Conservation (phyloP, 2,113 vertebrate species). For the Echinops telfairi region DNA sequence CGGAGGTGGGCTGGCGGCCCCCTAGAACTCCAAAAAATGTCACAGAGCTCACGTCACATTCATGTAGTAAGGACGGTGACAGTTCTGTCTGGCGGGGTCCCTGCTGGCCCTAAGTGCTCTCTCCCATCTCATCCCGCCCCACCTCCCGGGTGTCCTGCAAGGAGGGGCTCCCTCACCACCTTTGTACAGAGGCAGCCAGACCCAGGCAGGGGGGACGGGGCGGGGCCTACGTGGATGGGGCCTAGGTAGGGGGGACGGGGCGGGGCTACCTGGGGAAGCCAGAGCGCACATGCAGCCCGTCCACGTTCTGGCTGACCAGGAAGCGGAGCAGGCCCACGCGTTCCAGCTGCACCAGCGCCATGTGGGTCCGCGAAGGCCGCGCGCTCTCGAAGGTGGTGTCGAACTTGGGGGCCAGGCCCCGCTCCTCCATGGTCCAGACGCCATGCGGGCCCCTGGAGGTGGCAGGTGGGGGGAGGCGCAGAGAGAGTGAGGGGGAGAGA, state of each 20-base stretch:
- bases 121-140: too few species aligned
- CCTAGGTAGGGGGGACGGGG: too few species aligned
- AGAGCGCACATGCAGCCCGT: conserved; percentile 95
- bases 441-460: conserved; percentile 94
- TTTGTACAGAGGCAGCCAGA: background rate
- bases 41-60: too few species aligned
- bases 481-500: background rate
- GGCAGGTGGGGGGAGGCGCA: background rate
- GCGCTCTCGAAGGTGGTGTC: conserved; percentile 97
- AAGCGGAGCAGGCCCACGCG: conserved; percentile 93
- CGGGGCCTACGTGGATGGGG: too few species aligned
- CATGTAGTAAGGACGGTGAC: too few species aligned
- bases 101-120: too few species aligned
- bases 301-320: conserved; percentile 98
- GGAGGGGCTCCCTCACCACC: background rate
- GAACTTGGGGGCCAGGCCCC: conserved; percentile 94
- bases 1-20: background rate
- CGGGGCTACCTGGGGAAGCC: conserved; percentile 94
- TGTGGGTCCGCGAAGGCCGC: conserved; percentile 93
- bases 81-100: too few species aligned
- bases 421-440: conserved; percentile 98
- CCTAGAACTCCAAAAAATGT: too few species aligned
- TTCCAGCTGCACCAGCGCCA: conserved; percentile 95
- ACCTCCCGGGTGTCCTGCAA: too few species aligned
- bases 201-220: background rate